phyloP scores from a whole-genome alignment of 2,797 vertebrate genomes.

The Limnodromus scolopaceus region DNA sequence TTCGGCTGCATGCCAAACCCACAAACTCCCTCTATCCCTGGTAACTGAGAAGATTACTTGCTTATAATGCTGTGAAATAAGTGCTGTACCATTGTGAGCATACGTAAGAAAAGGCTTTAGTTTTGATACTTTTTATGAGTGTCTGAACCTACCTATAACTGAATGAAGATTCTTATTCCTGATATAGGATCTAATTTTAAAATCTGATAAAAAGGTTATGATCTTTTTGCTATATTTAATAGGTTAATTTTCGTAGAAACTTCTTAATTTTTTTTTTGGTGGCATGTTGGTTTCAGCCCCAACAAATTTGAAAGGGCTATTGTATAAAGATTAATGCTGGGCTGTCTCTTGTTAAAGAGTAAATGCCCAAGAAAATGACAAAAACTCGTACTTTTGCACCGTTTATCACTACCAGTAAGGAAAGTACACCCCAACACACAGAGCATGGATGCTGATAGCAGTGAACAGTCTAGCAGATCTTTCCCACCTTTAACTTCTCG shows the following conservation, averaged over 20 bases:
- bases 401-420: background rate
- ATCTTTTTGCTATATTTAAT: background rate
- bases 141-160: background rate
- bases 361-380: background rate
- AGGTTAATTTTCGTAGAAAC: background rate
- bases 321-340: background rate
- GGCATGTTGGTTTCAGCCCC: background rate
- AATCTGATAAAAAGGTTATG: background rate
- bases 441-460: background rate
- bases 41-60: conserved; percentile 9
- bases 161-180: background rate
- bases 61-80: conserved; percentile 16
- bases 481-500: background rate
- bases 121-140: background rate
- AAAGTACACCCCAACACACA: background rate
- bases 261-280: background rate
- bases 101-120: background rate
- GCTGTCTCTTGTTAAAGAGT: background rate
- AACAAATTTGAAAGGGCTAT: background rate
- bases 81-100: background rate
- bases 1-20: background rate
- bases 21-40: background rate
- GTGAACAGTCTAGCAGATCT: background rate
- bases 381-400: background rate
- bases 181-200: background rate